Base-by-base conservation (phyloP, 1,140 invertebrate genomes). In the Trichonephila clavipes region DNA sequence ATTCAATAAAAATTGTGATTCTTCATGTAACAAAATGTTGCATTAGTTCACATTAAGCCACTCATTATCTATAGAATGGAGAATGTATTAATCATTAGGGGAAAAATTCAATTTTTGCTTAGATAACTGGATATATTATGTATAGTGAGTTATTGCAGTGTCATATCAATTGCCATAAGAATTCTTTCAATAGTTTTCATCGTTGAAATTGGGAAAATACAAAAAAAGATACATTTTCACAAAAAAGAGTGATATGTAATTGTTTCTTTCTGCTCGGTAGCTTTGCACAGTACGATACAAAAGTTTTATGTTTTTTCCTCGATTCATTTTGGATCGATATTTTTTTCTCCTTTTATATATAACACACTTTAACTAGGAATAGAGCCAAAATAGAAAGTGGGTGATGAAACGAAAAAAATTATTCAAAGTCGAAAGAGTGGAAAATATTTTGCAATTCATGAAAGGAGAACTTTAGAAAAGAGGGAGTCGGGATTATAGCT, bases 401-500 rank as follows among this genome's bases (percentile, higher is more conserved):
- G 82, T 85, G 82, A 85, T 85, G 82, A 85, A 85, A 85, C 44
- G 82, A 85, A 85, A 85, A 81, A 85, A 51, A 85, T 59, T 85
- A 85, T 85, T 85, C 82, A 85, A 85, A 85, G 82, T 85, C 58
- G 44, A 85, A 85, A 34, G 58, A 21, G 82, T 85, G 51, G 82
- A 85, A 85, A 85, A 85, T 85, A 85, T 85, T 85, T 85, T 85
- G 82, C 82, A 85, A 85, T 85, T 85, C 44, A 85, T 85, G 82
- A 85, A 85, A 85, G 82, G 51, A 85, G 82, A 59, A 85, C 58
- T 59, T 34, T 85, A 28, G 66, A 69, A 24, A 34, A 16, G 21
- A 28, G 21, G 51, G 82, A n/a, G 44, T n/a, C 44, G n/a, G 51
- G 82, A 85, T 85, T 85, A n/a, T n/a, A 85, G 82, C 82, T 85